Base-by-base conservation (phyloP, 2,888 invertebrate species). In the Ceramica pisi region DNA sequence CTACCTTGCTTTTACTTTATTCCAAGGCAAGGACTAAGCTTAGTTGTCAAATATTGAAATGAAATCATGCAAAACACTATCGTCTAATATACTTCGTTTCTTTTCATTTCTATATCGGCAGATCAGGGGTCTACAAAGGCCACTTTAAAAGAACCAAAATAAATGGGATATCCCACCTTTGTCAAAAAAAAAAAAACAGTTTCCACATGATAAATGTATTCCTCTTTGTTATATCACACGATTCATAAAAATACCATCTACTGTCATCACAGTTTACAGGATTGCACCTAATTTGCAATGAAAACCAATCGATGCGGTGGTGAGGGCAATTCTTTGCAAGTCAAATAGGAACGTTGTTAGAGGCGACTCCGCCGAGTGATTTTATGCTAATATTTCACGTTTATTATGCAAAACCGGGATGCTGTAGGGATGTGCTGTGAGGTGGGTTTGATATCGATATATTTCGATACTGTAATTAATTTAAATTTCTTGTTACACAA, bases 311-410 rank as follows among this genome's bases (percentile, higher is more conserved):
- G 87, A 82, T 86, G 83, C 80, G 76, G 80, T 64, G 87, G 86
- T 80, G 79, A 82, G 81, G 79, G 86, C 76, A 84, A 88, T 89
- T 93, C 92, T 95, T 94, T 93, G 95, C 95, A 95, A 95, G 93
- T 95, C 94, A 94, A 95, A 94, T 94, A 90, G 91, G 90, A 90
- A 90, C 89, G 91, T 91, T 87, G 90, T 91, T 90, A 90, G 89
- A 78, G 87, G 83, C 87, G 86, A 83, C 86, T 82, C 82, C 82
- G 80, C 62, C 87, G 88, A 91, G 90, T 91, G 93, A 94, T 94
- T 94, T 94, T 94, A 95, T 95, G 95, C 90, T 94, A 94, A 95
- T 94, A 85, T 86, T 67, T 85, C 84, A 86, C 90, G 92, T 92
- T 94, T 94, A 94, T 94, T 94, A 94, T 94, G 92, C 93, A 93